Base-by-base conservation (phyloP, 1,140 invertebrate species). In the Drosophila equinoxialis region DNA sequence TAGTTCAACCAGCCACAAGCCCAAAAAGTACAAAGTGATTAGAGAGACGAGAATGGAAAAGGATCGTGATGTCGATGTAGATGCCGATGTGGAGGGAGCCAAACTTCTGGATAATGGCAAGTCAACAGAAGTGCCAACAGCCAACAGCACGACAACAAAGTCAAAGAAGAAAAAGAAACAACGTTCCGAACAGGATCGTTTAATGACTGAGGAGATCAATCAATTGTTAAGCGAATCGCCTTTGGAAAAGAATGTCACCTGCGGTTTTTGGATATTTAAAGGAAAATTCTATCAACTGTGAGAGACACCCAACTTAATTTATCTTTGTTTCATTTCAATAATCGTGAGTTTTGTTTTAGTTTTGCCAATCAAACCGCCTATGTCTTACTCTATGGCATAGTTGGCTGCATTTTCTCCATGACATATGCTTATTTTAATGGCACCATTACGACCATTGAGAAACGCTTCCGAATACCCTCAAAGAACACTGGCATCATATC, bases 361-460 rank as follows among this genome's bases (percentile, higher is more conserved):
- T 96, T 96, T 62, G 96, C 96, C 13, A 96, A 96, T 78, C 96
- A 96, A 87, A 96, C 96, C 65, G 94, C 94, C 0, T 97, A 96
- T 75, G 94, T 97, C 1, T 90, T 96, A 54, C 91, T 96, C 0
- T 97, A 96, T 75, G 96, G 95, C 51, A 90, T 96, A 3, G 92
- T 96, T 1, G 96, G 95, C 1, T 95, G 95, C 72, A 94, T 96
- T 55, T 96, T 96, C 77, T 94, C 94, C n/a, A 95, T 96, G 68
- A 94, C 95, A 68, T 96, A 95, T 79, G 94, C 95, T 1, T 97
- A 97, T 84, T 96, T 96, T 69, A 95, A 95, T 79, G 96, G 95
- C 8, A 96, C 95, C 6, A 95, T 97, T 48, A 96, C 96, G 35
- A 97, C 96, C 0, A 93, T 97, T 30, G 96, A 97, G 89, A 97